A percentile compares a stretch with the other conserved stretches of the same genome.
Conservation (phyloP, 2,888 invertebrate species). For the Tetragnatha montana region DNA sequence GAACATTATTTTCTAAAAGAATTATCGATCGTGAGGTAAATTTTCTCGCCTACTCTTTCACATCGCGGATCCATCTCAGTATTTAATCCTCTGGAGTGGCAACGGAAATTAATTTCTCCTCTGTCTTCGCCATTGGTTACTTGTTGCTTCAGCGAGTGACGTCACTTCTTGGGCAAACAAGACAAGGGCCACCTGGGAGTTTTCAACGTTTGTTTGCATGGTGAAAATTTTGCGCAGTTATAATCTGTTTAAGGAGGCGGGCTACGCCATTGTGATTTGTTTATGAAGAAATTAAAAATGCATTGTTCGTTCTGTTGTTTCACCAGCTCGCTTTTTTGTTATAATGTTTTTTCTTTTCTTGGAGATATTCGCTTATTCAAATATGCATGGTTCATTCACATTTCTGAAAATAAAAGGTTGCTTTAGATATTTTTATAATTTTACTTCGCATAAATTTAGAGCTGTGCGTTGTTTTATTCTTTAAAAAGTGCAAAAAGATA, state of each 20-base stretch:
- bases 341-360: background rate
- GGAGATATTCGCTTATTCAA: background rate
- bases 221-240: background rate
- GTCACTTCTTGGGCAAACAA: constrained; percentile 47
- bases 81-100: constrained; percentile 58
- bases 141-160: constrained; percentile 56
- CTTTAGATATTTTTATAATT: background rate
- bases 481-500: too few relatives aligned
- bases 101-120: constrained; percentile 60
- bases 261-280: background rate
- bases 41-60: constrained; percentile 15
- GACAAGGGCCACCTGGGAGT: constrained; percentile 17
- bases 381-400: background rate
- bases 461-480: too few relatives aligned
- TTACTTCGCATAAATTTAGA: background rate
- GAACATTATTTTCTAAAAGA: background rate
- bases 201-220: background rate
- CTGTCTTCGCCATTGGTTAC: constrained; percentile 52
- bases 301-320: background rate
- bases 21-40: constrained; percentile 34
- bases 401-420: background rate
- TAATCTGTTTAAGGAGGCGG: constrained; percentile 12
- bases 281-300: background rate
- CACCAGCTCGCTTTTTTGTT: background rate
- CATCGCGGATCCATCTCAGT: background rate